Evolutionary conservation across 1,140 invertebrate species (phyloP), one percentile per base, ranked within the genome.

Genomic region (Formica exsecta): DNA sequence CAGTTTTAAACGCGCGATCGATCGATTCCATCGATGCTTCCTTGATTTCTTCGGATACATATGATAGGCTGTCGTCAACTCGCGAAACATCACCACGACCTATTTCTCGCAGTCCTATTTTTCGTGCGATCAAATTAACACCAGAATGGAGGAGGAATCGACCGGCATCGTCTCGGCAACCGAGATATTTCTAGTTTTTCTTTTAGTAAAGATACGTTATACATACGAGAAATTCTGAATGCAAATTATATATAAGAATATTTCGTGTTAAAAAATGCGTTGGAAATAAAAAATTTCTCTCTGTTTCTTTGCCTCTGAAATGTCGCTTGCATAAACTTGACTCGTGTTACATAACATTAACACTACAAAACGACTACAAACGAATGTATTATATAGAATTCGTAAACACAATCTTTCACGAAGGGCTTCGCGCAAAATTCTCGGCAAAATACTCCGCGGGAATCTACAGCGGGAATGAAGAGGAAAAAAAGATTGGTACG

Each of bases 1-100:
- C 36, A 48, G 25, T 74, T 74, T 74, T 36, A 44, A 73, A 59
- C 68, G 73, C 36, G 7, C 38, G 25, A 62, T 54, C 79, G 36
- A 71, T 81, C 64, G 51, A 70, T 81, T n/a, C 25, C 51, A 13
- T 36, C 54, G 51, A 81, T 48, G n/a, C 22, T 62, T 48, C 8
- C 54, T 73, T 38, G 19, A 16, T 70, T 73, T 48, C 66, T 81
- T 73, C 13, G 51, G 11, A 83, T 54, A 83, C 79, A 44, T 29
- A 16, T 29, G 36, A 22, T 4, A 29, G 6, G n/a, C 44, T 44
- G 65, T 71, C 32, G 16, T n/a, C 13, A 68, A 57, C 25, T 54
- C 29, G n/a, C 29, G 22, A 76, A 19, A n/a, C 22, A 36, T 54
- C 11, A 61, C 36, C 22, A 51, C 54, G 68, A 83, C 79, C 79